Evolutionary conservation across 1,140 invertebrate genomes (phyloP), one percentile per base, ranked within the genome.

Genomic region (Limonius californicus): DNA sequence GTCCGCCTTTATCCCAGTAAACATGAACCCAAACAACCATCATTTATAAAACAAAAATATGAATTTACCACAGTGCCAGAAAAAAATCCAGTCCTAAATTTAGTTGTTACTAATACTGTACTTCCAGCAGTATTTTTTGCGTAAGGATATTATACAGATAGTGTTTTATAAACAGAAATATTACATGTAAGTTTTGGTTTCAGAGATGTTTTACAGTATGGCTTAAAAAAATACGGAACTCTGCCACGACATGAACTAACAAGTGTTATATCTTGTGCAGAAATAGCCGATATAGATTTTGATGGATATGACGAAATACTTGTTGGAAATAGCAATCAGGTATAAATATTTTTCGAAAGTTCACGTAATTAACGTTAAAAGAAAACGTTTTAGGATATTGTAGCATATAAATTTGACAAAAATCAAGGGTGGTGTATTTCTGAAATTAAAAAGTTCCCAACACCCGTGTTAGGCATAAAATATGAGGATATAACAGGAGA

Each of bases 221-320:
- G 82, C 20, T 77, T 89, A 55, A 75, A 77, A 16, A 76, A 81
- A 50, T 78, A 79, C 50, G 63, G 79, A 35, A 72, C 76, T 12
- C 74, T 87, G 35, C 79, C 74, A 57, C 77, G 78, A 19, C 85
- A 79, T 68, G 81, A 86, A 65, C 50, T 72, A 2, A 83, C 78
- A 60, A 86, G 87, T 76, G 79, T 80, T 61, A 76, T 83, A 27
- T 74, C 85, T 12, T 84, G 85, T 68, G 81, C 81, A 18, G 84
- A 82, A 68, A 78, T 87, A 23, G 82, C 83, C 1, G 88, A 91
- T 72, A 78, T 90, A 57, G 85, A 90, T 75, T 86, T 89, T 81
- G 88, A 90, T 78, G 86, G 87, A 0, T 67, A 78, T 45, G 84
- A 86, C 73, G 88, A 90, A 78, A 85, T 91, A 63, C 65, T 90